Evolutionary conservation across 2,888 invertebrate genomes (phyloP), one percentile per base, ranked within the genome.

Genomic region (Trachelus tabidus): DNA sequence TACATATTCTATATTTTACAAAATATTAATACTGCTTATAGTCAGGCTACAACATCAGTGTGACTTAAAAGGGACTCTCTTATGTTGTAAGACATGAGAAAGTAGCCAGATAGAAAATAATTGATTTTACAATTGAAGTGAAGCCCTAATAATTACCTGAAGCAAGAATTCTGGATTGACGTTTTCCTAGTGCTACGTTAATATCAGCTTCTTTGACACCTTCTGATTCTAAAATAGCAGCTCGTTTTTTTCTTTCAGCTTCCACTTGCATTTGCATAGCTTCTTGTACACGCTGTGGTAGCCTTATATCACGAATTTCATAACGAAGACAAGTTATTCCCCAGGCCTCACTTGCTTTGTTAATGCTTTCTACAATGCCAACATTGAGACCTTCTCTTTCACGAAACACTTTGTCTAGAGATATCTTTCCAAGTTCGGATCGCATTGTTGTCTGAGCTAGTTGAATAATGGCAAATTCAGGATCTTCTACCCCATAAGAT

Each of bases 241-340:
- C 99, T 83, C 99, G 93, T 91, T 99, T 99, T 89, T 96, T 96
- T 77, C 99, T 93, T 91, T 99, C 99, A 0, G 99, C 99, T 92
- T 99, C 99, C 0, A 99, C 99, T 93, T 99, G 99, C 98, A 99
- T 99, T 92, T 99, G 99, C 99, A 99, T 99, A 0, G 99, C 99
- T 92, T 99, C 99, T 89, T 99, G 98, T 1, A 99, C 97, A 86
- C 98, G 94, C 0, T 94, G 92, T 0, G 99, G 99, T 82, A 98
- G 92, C 90, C 95, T 96, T 88, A 98, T 97, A 89, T 98, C 96
- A 94, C 97, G 94, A 87, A 98, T 98, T 94, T 98, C 98, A 91
- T 98, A 98, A 90, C 99, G 94, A 81, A 99, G 94, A 91, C 99
- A 99, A 4, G 96, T 95, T 80, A 99, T 98, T 71, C 99, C 99